phyloP scores from a whole-genome alignment of 1,140 invertebrate genomes.

The Drosophila guanche region DNA sequence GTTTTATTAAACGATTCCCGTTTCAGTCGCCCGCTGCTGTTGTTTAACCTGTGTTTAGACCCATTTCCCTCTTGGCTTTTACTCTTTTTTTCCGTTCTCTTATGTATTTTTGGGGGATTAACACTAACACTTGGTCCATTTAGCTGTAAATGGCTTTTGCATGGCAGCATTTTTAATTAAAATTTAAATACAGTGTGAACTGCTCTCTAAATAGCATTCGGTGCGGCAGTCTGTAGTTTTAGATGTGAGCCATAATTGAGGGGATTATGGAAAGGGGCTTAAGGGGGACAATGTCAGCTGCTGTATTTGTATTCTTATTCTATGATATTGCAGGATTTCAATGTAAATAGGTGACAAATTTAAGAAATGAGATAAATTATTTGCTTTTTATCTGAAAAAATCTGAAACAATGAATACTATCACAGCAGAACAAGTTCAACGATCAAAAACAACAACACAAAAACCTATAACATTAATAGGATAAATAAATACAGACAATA shows the following conservation, averaged over 20 bases:
- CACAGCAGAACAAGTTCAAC: too few relatives aligned
- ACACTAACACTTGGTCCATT: constrained; percentile 42
- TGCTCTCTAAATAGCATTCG: constrained; percentile 15
- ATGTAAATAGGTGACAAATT: too few relatives aligned
- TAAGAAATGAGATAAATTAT: too few relatives aligned
- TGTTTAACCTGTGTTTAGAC: constrained; percentile 55
- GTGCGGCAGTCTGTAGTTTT: not conserved
- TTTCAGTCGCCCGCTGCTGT: constrained; percentile 10
- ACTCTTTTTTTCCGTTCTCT: constrained; percentile 9
- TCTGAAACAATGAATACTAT: too few relatives aligned
- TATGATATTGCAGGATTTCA: too few relatives aligned
- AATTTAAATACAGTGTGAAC: constrained; percentile 43
- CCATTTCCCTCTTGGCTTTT: constrained; percentile 14
- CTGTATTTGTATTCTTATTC: too few relatives aligned
- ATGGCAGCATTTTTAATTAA: constrained; percentile 50
- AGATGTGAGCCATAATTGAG: constrained; percentile 5
- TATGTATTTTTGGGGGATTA: constrained; percentile 44
- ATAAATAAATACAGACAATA: too few relatives aligned
- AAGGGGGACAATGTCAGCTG: too few relatives aligned
- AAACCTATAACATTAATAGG: too few relatives aligned
- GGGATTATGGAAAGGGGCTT: too few relatives aligned
- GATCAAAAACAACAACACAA: too few relatives aligned
- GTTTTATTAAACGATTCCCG: constrained; percentile 51
- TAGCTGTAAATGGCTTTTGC: constrained; percentile 27
- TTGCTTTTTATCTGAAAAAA: too few relatives aligned